Percentiles rank a stretch among this genome's conserved stretches.
Evolutionary conservation across 2,797 vertebrate genomes (phyloP).

Genomic region (Betta splendens): DNA sequence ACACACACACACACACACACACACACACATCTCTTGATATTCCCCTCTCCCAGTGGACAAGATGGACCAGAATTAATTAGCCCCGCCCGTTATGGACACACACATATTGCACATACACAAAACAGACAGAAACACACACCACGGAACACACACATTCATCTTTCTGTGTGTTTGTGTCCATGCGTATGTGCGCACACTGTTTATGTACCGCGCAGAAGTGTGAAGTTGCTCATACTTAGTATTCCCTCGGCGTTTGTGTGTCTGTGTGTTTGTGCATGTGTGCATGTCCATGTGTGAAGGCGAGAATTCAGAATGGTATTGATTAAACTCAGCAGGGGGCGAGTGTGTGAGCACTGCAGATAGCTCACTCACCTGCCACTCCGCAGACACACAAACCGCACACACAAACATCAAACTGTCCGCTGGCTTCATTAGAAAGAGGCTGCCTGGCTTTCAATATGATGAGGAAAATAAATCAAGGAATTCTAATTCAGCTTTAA

Average conservation of each 20-base stretch:
- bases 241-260: conserved; percentile 63
- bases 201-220: conserved; percentile 45
- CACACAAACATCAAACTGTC: conserved; percentile 73
- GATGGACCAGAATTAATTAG: conserved; percentile 67
- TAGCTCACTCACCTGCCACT: conserved; percentile 81
- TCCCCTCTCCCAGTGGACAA: conserved; percentile 51
- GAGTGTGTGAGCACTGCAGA: conserved; percentile 76
- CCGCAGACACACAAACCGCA: conserved; percentile 56
- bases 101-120: conserved; percentile 30
- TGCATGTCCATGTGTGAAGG: conserved; percentile 41
- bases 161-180: conserved; percentile 4
- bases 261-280: conserved; percentile 4
- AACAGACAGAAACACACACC: conserved; percentile 12
- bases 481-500: conserved; percentile 70
- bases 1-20: conserved; percentile 15
- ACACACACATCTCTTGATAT: conserved; percentile 48
- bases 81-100: conserved; percentile 45
- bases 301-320: conserved; percentile 80
- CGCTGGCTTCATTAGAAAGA: conserved; percentile 75
- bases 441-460: conserved; percentile 68
- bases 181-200: conserved; percentile 32
- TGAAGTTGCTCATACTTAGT: conserved; percentile 67
- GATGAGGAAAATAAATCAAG: conserved; percentile 74
- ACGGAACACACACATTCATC: conserved; percentile 39
- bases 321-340: conserved; percentile 85